Conservation (phyloP, 1,140 invertebrate genomes). For the Philopotamus ludificatus region DNA sequence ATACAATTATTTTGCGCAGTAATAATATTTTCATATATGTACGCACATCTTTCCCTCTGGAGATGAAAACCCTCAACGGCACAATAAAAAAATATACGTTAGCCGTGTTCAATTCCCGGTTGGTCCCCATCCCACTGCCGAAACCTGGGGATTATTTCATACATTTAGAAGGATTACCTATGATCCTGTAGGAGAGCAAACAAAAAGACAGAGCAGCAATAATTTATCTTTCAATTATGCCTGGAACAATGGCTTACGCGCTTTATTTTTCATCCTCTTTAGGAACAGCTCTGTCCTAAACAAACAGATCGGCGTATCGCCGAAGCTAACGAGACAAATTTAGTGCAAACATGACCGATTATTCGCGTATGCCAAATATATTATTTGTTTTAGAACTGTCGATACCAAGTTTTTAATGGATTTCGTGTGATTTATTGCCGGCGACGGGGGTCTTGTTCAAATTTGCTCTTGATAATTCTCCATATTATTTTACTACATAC, state of each 20-base stretch:
- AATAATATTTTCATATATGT: too few species aligned
- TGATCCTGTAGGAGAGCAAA: constrained; percentile 21
- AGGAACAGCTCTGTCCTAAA: neutral
- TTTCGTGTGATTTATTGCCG: too few species aligned
- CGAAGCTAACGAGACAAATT: too few species aligned
- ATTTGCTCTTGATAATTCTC: too few species aligned
- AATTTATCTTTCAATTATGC: constrained; percentile 30
- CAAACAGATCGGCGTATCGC: neutral
- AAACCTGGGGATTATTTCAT: neutral
- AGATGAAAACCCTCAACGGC: neutral
- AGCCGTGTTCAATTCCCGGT: neutral
- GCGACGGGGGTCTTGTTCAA: too few species aligned
- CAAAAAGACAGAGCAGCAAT: constrained; percentile 22
- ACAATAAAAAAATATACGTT: neutral
- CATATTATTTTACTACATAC: too few species aligned
- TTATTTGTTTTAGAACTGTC: too few species aligned
- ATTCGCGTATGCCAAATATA: too few species aligned
- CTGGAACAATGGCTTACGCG: constrained; percentile 21
- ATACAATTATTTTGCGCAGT: too few species aligned
- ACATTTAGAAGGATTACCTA: constrained; percentile 8
- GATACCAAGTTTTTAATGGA: too few species aligned
- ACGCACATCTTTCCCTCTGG: neutral
- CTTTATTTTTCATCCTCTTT: constrained; percentile 24
- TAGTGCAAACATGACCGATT: too few species aligned
- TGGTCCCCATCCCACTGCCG: neutral